Base-by-base conservation (phyloP, 1,140 invertebrate species). In the Reticulitermes speratus region DNA sequence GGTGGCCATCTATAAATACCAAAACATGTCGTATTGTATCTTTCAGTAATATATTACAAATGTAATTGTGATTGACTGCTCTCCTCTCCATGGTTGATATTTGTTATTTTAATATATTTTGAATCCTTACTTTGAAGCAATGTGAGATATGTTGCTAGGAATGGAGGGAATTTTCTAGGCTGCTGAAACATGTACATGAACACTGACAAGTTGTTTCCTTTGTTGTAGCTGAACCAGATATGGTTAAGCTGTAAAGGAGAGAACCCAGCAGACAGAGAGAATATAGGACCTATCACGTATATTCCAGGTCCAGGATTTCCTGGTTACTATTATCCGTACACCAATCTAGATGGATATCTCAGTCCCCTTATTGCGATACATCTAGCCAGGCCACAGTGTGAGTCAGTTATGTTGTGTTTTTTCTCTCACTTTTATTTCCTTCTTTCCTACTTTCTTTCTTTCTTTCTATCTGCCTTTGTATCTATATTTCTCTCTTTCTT, bases 211-310 rank as follows among this genome's bases (percentile, higher is more conserved):
- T 8, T 32, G 11, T 86, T 9, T 86, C 87, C 45, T 87, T 87
- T 48, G 84, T 90, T 91, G 1, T 87, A 96, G 92, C 92, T 95
- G 12, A 95, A 96, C 87, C 96, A 95, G 84, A 93, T 98, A 86
- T 98, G 96, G 96, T 93, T 98, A 9, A 96, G 96, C 6, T 98
- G 97, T 89, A 94, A 96, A 89, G 96, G 97, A 85, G 97, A 98
- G 93, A 97, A 96, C 90, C 96, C 97, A 8, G 95, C 96, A 21
- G 97, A 98, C 90, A 92, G 94, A 87, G 97, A 98, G 91, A 96
- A 97, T 89, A 95, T 98, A 88, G 97, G 97, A 2, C 94, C 94
- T 0, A 91, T 98, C 82, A 91, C 92, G 3, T 97, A 97, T 90
- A 92, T 93, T 88, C 96, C 96, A 0, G 90, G 93, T 86, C 88